Conservation (phyloP, 2,888 invertebrate species). For the Clitarchus hookeri region DNA sequence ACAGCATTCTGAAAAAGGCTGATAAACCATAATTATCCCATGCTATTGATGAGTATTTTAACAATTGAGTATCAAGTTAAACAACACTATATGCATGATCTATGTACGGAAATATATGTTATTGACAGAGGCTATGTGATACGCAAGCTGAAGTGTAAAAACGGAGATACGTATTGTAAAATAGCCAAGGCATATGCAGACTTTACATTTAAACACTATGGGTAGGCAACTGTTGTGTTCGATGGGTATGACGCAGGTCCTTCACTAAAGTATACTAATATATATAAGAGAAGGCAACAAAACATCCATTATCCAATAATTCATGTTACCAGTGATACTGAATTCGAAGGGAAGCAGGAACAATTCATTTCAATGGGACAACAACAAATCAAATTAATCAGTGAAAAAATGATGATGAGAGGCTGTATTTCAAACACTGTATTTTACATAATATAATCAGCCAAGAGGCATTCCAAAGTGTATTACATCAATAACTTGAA, state of each 20-base stretch:
- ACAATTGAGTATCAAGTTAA: background rate
- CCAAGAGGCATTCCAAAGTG: background rate
- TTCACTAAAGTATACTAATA: conserved; percentile 1
- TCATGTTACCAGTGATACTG: background rate
- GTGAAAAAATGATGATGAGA: conserved; percentile 21
- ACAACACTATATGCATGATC: background rate
- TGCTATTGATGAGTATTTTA: no score
- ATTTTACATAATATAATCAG: background rate
- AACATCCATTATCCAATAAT: background rate
- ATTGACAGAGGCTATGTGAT: background rate
- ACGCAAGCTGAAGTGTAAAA: background rate
- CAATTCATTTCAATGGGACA: background rate
- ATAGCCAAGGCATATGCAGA: background rate
- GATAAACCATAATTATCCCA: background rate
- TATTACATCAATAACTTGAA: conserved; percentile 17
- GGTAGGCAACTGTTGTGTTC: conserved; percentile 11
- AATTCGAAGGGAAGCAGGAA: background rate
- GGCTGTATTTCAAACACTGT: conserved; percentile 7
- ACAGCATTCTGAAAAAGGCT: background rate
- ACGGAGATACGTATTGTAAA: no score
- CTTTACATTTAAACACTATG: conserved; percentile 2
- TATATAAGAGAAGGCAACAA: background rate
- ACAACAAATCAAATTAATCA: conserved; percentile 22
- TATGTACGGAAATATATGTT: conserved; percentile 1
- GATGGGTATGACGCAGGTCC: background rate